Conservation (phyloP, 1,140 invertebrate genomes). For the Hypothenemus hampei region DNA sequence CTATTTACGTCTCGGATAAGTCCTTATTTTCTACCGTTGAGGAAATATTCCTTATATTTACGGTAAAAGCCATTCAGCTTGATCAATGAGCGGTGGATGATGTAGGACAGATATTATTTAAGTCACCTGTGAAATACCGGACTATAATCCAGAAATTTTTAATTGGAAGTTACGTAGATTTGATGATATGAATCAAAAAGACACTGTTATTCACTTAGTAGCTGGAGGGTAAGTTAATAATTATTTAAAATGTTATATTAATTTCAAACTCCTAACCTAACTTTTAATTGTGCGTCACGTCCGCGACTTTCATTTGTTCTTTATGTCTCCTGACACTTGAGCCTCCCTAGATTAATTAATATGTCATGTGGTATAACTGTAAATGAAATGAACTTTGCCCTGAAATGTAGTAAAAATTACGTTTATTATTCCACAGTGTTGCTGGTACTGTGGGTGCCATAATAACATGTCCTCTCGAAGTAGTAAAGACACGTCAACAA, state of each 20-base stretch:
- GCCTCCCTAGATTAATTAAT: not conserved
- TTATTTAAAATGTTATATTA: slow-evolving; percentile 2
- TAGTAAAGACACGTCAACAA: slow-evolving; percentile 96
- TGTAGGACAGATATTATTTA: not conserved
- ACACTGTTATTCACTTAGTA: slow-evolving; percentile 79
- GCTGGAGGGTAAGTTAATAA: slow-evolving; percentile 72
- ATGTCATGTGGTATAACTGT: not conserved
- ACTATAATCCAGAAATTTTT: too few species aligned
- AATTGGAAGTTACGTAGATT: not conserved
- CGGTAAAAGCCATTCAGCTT: not conserved
- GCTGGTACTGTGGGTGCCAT: slow-evolving; percentile 95
- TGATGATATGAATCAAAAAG: slow-evolving; percentile 63
- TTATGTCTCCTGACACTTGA: not conserved
- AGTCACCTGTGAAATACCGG: not conserved
- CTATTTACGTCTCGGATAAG: slow-evolving; percentile 11
- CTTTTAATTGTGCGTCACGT: not conserved
- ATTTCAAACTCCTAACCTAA: not conserved
- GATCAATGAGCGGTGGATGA: too few species aligned
- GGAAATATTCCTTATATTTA: slow-evolving; percentile 15
- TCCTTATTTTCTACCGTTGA: slow-evolving; percentile 3
- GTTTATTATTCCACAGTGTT: too few species aligned
- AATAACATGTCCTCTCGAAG: slow-evolving; percentile 96
- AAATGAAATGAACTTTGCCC: too few species aligned
- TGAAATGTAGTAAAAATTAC: too few species aligned
- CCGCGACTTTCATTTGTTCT: not conserved